Percentiles rank a stretch among this genome's conserved stretches.
These are phyloP conservation scores for Clistopyga incitator DNA, from an alignment of 2,888 invertebrate species.

Conservation along the genomic window DNA sequence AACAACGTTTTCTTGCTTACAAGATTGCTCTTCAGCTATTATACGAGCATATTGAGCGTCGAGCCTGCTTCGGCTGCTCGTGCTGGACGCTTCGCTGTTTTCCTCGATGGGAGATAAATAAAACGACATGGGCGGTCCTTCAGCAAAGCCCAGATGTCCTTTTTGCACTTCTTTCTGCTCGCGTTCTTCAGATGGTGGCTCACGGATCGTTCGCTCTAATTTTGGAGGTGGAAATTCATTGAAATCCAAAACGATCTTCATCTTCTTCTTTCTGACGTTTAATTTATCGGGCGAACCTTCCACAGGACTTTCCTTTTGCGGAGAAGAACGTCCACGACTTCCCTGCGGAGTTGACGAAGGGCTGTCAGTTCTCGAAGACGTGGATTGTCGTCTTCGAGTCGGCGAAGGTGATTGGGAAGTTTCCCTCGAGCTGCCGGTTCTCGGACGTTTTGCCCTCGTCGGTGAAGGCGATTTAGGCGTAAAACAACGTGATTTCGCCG, in stretches of 20 bases:
- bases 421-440: slow-evolving; percentile 64
- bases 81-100: slow-evolving; percentile 86
- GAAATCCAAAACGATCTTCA: slow-evolving; percentile 77
- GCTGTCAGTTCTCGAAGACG: slow-evolving; percentile 31
- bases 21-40: slow-evolving; percentile 48
- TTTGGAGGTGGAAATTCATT: slow-evolving; percentile 77
- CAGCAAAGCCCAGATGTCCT: slow-evolving; percentile 59
- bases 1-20: slow-evolving; percentile 33
- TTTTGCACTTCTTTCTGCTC: slow-evolving; percentile 50
- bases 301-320: slow-evolving; percentile 18
- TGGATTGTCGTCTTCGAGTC: slow-evolving; percentile 61
- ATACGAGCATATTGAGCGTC: slow-evolving; percentile 64
- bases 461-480: slow-evolving; percentile 68
- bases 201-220: slow-evolving; percentile 66
- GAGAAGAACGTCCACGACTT: slow-evolving; percentile 19
- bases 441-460: slow-evolving; percentile 69
- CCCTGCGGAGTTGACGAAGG: slow-evolving; percentile 13
- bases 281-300: slow-evolving; percentile 13
- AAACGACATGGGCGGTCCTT: slow-evolving; percentile 73
- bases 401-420: slow-evolving; percentile 70
- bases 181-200: slow-evolving; percentile 44
- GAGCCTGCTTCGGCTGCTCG: slow-evolving; percentile 80
- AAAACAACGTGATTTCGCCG: slow-evolving; percentile 27
- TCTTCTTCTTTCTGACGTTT: slow-evolving; percentile 65
- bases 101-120: slow-evolving; percentile 87